Conservation (phyloP, 2,113 vertebrate genomes). For the Hippocampus zosterae region DNA sequence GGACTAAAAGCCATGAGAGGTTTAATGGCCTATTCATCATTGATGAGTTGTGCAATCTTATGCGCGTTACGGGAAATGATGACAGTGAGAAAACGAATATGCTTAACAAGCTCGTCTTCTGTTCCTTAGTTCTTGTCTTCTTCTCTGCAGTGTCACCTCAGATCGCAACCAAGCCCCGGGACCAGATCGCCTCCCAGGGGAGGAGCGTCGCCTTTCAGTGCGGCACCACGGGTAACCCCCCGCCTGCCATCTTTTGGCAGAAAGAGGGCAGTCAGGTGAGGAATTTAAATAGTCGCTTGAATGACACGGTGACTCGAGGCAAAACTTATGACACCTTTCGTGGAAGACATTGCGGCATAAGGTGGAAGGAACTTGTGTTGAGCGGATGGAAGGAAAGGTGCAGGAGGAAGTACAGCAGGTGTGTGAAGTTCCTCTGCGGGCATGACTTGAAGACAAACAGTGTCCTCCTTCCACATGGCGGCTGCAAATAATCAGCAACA, state of each 20-base stretch:
- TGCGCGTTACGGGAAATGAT: not conserved
- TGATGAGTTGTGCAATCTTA: not conserved
- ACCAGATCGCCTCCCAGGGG: conserved; percentile 92
- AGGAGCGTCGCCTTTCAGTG: conserved; percentile 87
- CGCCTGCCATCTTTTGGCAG: conserved; percentile 98
- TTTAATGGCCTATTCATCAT: not conserved
- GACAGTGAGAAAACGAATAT: not conserved
- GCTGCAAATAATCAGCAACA: conserved; percentile 37
- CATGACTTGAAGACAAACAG: conserved; percentile 39
- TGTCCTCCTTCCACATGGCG: conserved; percentile 34
- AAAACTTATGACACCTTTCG: conserved; percentile 28
- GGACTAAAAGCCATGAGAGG: not conserved
- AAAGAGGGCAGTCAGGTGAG: conserved; percentile 97
- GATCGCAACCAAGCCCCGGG: conserved; percentile 86
- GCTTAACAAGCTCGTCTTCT: not conserved
- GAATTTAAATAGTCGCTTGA: not conserved
- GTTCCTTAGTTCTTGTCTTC: conserved; percentile 1
- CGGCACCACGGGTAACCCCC: conserved; percentile 93
- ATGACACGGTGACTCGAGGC: not conserved
- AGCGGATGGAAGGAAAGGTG: conserved; percentile 3
- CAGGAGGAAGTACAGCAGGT: conserved; percentile 55
- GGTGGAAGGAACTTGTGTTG: not conserved
- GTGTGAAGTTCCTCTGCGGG: conserved; percentile 41
- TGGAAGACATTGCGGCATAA: not conserved
- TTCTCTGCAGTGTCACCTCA: conserved; percentile 85